phyloP scores from a whole-genome alignment of 2,888 invertebrate genomes.

The Pristionchus exspectatus region DNA sequence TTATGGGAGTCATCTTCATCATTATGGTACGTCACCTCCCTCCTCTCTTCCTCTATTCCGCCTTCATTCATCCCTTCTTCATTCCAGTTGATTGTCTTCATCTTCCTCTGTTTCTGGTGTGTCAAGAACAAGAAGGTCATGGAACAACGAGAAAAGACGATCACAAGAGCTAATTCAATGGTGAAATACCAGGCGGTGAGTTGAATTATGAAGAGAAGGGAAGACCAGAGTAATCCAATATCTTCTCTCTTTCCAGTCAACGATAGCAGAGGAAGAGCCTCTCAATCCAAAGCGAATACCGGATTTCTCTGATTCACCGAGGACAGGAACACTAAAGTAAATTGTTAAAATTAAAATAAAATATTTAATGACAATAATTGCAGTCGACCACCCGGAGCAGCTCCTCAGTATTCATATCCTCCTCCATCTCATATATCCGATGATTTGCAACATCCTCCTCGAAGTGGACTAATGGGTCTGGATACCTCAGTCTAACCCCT shows the following conservation, averaged over 20 bases:
- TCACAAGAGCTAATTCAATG: conserved; percentile 42
- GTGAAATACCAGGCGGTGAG: conserved; percentile 50
- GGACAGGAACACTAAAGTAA: conserved; percentile 30
- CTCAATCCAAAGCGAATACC: conserved; percentile 7
- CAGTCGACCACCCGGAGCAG: conserved; percentile 21
- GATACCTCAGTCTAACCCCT: conserved; percentile 47
- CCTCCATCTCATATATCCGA: conserved; percentile 50
- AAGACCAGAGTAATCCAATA: neutral
- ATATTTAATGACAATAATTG: neutral
- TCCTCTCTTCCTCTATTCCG: conserved; percentile 49
- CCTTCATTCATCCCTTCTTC: neutral
- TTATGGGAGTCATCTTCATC: conserved; percentile 65
- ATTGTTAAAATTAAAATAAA: neutral
- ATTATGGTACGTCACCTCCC: conserved; percentile 57
- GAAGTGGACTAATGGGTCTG: conserved; percentile 41
- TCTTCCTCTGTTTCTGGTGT: conserved; percentile 67
- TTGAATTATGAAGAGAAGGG: neutral
- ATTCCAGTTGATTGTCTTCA: conserved; percentile 52
- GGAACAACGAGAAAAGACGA: conserved; percentile 51
- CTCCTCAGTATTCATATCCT: conserved; percentile 51
- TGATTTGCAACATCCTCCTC: conserved; percentile 1
- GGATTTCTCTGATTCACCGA: conserved; percentile 47
- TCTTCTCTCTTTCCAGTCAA: neutral
- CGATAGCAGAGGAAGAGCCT: conserved; percentile 42
- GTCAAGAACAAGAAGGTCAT: conserved; percentile 64